phyloP scores from a whole-genome alignment of 2,113 vertebrate genomes.

The Actenoides hombroni region DNA sequence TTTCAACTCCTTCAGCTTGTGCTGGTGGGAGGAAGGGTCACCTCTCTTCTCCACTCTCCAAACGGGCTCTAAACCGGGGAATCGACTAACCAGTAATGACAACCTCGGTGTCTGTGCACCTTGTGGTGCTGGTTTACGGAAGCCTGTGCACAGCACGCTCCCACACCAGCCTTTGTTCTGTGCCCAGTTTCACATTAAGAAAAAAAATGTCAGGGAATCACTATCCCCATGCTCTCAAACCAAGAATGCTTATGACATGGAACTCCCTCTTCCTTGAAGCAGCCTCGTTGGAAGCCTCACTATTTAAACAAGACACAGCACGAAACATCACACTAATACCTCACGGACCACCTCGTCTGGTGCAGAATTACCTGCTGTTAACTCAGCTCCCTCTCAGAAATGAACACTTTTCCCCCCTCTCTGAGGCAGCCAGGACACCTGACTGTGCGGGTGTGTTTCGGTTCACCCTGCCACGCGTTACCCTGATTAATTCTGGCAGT shows the following conservation, averaged over 20 bases:
- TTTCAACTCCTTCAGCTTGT: neutral
- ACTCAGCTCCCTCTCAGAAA: neutral
- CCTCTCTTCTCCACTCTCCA: neutral
- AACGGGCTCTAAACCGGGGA: neutral
- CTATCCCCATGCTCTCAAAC: neutral
- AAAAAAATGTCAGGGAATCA: neutral
- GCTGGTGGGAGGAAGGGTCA: neutral
- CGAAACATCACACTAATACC: neutral
- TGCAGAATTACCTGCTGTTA: neutral
- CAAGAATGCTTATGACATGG: neutral
- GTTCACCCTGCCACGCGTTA: neutral
- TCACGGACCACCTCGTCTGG: neutral
- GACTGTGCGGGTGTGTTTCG: neutral
- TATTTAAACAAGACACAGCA: neutral
- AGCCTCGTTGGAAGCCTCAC: neutral
- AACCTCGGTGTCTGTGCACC: neutral
- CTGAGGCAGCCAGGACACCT: neutral
- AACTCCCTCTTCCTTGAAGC: neutral
- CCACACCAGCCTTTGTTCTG: neutral
- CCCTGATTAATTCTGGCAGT: conserved; percentile 1
- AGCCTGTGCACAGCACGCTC: neutral
- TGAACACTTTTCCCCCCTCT: neutral
- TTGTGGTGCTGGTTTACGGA: neutral
- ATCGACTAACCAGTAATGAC: neutral
- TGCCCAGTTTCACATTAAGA: neutral